These are phyloP conservation scores for Oreochromis spilurus DNA, from an alignment of 2,113 vertebrate genomes.

Conservation along the genomic window DNA sequence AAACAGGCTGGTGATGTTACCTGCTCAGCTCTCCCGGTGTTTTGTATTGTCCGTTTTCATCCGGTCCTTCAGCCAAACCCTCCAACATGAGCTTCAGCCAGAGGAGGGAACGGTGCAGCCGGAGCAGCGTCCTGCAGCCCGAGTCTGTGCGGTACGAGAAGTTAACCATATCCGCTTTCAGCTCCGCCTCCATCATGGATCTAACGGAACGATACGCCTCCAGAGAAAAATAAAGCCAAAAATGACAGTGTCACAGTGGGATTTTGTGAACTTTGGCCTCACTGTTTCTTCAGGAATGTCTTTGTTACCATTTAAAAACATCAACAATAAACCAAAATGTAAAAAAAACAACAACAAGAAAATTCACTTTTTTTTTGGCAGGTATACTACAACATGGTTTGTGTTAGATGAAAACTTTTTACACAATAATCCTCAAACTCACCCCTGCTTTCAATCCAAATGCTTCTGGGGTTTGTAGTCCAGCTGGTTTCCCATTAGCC, in stretches of 20 bases:
- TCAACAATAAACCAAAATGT: neutral
- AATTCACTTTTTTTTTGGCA: neutral
- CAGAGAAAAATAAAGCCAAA: neutral
- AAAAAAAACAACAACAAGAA: neutral
- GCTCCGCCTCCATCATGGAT: slow-evolving; percentile 53
- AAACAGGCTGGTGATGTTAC: neutral
- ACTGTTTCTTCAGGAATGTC: neutral
- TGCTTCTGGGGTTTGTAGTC: neutral
- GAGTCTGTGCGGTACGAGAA: slow-evolving; percentile 29
- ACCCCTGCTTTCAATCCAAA: neutral
- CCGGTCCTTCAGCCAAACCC: slow-evolving; percentile 36
- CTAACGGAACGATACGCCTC: slow-evolving; percentile 42
- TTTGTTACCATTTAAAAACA: neutral
- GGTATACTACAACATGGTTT: neutral
- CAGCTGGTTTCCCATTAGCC: neutral
- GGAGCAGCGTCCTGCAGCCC: slow-evolving; percentile 55
- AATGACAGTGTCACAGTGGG: neutral
- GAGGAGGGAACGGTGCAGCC: slow-evolving; percentile 56
- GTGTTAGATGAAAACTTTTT: neutral
- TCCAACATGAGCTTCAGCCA: slow-evolving; percentile 56
- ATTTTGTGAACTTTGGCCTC: neutral
- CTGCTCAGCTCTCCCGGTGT: slow-evolving; percentile 53
- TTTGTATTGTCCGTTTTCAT: slow-evolving; percentile 12
- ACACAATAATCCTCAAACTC: neutral
- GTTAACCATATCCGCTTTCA: slow-evolving; percentile 20